Evolutionary conservation across 2,888 invertebrate genomes (phyloP).

Genomic region (Apocheima hispidaria): DNA sequence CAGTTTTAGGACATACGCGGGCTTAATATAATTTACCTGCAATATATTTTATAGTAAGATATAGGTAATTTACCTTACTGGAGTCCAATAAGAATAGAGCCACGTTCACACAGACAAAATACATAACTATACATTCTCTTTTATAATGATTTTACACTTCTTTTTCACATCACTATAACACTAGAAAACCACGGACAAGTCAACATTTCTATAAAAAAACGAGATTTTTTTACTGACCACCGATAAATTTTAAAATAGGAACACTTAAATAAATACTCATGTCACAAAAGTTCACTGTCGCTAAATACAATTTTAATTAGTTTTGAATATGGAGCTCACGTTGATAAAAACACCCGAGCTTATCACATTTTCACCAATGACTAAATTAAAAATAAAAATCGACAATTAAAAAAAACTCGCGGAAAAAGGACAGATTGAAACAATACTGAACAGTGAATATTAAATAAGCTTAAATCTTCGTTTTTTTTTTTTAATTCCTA

Average conservation of each 20-base stretch:
- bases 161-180: slow-evolving; percentile 31
- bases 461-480: not conserved
- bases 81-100: slow-evolving; percentile 62
- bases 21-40: too few species aligned
- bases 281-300: not conserved
- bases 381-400: not conserved
- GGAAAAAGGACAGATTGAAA: not conserved
- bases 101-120: slow-evolving; percentile 40
- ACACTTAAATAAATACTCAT: not conserved
- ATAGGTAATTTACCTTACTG: slow-evolving; percentile 63
- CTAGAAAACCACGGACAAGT: slow-evolving; percentile 1
- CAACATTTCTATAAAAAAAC: slow-evolving; percentile 15
- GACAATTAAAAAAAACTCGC: not conserved
- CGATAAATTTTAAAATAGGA: not conserved
- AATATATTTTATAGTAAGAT: not conserved
- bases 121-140: slow-evolving; percentile 57
- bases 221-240: not conserved
- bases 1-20: not conserved
- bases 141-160: slow-evolving; percentile 3
- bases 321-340: not conserved
- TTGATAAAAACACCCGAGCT: not conserved
- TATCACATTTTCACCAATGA: not conserved
- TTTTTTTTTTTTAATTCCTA: not conserved
- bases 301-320: not conserved
- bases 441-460: not conserved